Percentiles rank a stretch among this genome's conserved stretches.
phyloP scores from a whole-genome alignment of 2,113 vertebrate species.

The Leptosomus discolor region DNA sequence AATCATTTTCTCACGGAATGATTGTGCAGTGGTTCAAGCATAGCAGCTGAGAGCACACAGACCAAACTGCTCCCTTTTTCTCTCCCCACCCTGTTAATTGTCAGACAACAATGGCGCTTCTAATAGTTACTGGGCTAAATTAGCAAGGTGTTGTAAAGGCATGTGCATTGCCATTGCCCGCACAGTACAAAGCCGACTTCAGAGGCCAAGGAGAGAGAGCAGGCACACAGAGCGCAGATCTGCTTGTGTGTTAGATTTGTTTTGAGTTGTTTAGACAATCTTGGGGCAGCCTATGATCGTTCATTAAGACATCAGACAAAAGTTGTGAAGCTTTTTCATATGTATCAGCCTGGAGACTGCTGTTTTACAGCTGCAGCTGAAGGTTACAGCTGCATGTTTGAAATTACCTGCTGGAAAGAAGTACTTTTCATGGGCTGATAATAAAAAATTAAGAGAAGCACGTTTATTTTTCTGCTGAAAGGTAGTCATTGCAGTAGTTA shows the following conservation, averaged over 20 bases:
- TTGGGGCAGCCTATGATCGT: neutral
- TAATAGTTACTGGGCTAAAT: neutral
- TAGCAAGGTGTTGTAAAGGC: neutral
- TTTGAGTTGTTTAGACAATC: neutral
- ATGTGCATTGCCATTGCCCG: neutral
- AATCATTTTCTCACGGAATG: neutral
- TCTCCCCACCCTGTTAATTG: neutral
- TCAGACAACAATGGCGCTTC: neutral
- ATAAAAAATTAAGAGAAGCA: neutral
- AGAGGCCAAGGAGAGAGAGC: neutral
- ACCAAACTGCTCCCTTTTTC: neutral
- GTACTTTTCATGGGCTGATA: neutral
- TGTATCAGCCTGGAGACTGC: neutral
- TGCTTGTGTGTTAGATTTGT: neutral
- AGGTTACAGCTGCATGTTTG: neutral
- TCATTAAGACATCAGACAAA: neutral
- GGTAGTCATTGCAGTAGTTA: neutral
- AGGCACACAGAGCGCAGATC: neutral
- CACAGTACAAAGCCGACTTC: neutral
- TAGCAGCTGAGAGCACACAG: neutral
- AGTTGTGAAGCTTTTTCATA: neutral
- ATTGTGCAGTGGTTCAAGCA: neutral
- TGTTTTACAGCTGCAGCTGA: neutral
- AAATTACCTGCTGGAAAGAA: neutral
- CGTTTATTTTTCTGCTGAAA: neutral